A percentile compares a stretch with the other conserved stretches of the same genome.
Evolutionary conservation across 1,140 invertebrate genomes (phyloP).

Genomic region (Lepidurus packardi): DNA sequence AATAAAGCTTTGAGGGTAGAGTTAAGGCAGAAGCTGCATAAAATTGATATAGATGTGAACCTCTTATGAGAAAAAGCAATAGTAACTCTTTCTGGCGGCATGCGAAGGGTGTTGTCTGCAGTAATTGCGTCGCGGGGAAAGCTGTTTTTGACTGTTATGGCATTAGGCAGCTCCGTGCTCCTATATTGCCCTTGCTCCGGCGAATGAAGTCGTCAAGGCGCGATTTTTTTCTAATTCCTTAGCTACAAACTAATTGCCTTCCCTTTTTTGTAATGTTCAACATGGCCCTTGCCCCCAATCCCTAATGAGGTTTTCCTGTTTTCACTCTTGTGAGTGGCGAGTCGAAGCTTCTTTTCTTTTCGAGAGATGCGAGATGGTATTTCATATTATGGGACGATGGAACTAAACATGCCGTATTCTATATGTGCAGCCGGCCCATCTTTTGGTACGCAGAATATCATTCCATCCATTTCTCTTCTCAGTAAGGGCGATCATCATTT

Average conservation of each 20-base stretch:
- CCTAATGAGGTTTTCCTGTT: background rate
- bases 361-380: background rate
- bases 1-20: too few species aligned
- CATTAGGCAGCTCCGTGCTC: background rate
- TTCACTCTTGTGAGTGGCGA: background rate
- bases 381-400: too few species aligned
- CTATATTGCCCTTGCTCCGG: background rate
- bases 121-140: background rate
- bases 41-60: background rate
- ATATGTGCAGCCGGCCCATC: too few species aligned
- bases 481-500: too few species aligned
- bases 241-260: background rate
- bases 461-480: too few species aligned
- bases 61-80: background rate
- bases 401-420: too few species aligned
- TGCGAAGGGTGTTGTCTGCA: background rate
- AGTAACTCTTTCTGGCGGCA: background rate
- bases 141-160: background rate
- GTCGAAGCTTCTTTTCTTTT: background rate
- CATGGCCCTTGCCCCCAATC: background rate
- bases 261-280: background rate
- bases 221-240: background rate
- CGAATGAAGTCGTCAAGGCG: background rate
- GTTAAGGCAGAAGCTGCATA: background rate
- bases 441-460: too few species aligned